These are phyloP conservation scores for Geopemphigus sp. DNA, from an alignment of 1,140 invertebrate genomes.

Conservation along the genomic window DNA sequence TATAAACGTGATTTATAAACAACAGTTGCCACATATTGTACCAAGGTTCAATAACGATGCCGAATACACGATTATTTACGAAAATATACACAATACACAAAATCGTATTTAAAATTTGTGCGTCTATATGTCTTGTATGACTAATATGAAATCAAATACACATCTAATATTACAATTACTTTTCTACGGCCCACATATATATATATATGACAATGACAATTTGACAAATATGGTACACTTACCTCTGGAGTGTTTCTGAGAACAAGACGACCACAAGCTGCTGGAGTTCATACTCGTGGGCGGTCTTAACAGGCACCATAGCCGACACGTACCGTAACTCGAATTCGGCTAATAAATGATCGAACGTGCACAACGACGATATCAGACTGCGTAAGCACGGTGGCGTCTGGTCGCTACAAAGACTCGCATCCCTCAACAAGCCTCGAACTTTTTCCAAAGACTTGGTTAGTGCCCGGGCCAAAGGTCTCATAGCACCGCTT, in stretches of 20 bases:
- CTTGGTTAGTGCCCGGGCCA: conserved; percentile 92
- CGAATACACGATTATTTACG: no score
- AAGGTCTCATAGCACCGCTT: conserved; percentile 91
- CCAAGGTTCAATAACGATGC: no score
- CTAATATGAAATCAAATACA: no score
- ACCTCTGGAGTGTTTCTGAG: conserved; percentile 87
- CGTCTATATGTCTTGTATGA: no score
- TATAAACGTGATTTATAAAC: no score
- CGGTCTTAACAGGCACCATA: conserved; percentile 97
- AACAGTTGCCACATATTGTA: no score
- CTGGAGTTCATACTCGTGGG: conserved; percentile 93
- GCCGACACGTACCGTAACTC: conserved; percentile 97
- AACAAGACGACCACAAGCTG: conserved; percentile 95
- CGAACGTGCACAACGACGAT: conserved; percentile 57
- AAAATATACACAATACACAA: no score
- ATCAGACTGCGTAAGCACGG: conserved; percentile 54
- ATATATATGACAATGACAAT: no score
- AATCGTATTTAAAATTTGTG: no score
- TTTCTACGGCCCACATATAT: no score
- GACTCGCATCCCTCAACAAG: conserved; percentile 79
- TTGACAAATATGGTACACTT: no score
- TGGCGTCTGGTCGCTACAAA: conserved; percentile 54
- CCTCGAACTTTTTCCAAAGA: conserved; percentile 89
- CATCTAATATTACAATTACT: no score
- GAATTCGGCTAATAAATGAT: conserved; percentile 89